phyloP scores from a whole-genome alignment of 2,797 vertebrate species.

The Saxicola maurus region DNA sequence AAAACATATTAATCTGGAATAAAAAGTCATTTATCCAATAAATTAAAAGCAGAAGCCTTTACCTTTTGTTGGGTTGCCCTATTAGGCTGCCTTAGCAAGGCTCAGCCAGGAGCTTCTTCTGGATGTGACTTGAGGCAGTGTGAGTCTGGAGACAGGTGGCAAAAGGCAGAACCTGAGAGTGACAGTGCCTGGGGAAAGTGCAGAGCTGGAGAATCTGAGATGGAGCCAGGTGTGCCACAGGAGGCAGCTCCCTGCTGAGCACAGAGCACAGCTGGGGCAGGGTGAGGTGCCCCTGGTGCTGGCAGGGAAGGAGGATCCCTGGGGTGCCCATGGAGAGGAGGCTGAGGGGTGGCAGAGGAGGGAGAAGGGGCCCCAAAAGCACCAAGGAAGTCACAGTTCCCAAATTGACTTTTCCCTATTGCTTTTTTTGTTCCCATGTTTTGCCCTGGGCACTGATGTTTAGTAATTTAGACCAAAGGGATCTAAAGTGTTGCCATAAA shows the following conservation, averaged over 20 bases:
- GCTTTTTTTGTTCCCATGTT: slow-evolving; percentile 5
- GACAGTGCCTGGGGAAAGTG: not conserved
- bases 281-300: not conserved
- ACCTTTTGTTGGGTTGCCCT: not conserved
- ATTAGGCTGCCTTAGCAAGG: not conserved
- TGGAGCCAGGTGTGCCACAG: not conserved
- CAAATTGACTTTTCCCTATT: not conserved
- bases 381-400: not conserved
- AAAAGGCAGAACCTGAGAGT: not conserved
- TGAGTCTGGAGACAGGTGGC: not conserved
- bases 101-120: not conserved
- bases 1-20: slow-evolving; percentile 45
- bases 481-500: slow-evolving; percentile 11
- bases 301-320: not conserved
- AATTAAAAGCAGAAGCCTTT: slow-evolving; percentile 25
- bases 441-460: slow-evolving; percentile 10
- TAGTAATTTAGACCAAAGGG: slow-evolving; percentile 45
- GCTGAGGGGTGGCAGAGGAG: not conserved
- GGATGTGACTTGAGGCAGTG: not conserved
- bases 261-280: not conserved
- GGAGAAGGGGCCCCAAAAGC: not conserved
- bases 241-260: not conserved
- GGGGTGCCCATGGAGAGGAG: not conserved
- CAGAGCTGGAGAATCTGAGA: not conserved
- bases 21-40: slow-evolving; percentile 19